Conservation (phyloP, 2,888 invertebrate genomes). For the Eilema caniola region DNA sequence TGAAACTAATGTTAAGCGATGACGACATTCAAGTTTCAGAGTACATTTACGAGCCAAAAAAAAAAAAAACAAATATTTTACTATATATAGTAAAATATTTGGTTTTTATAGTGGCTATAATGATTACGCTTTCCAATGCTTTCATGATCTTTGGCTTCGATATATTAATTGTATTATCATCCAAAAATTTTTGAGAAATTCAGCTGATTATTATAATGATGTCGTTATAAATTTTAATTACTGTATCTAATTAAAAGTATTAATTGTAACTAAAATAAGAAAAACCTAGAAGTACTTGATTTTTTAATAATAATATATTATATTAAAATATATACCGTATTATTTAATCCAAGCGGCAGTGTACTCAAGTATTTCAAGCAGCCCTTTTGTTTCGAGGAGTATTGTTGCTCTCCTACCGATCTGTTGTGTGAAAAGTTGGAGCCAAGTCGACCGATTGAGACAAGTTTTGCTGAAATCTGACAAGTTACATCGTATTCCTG, state of each 20-base stretch:
- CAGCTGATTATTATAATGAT: background rate
- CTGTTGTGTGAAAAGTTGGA: constrained; percentile 73
- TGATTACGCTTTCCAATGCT: background rate
- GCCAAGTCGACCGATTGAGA: constrained; percentile 72
- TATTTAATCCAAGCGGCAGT: constrained; percentile 65
- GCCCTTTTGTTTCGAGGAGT: constrained; percentile 75
- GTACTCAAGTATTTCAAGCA: constrained; percentile 67
- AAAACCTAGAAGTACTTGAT: background rate
- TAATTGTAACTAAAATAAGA: background rate
- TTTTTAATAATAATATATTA: background rate
- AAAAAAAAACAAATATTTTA: too few species aligned
- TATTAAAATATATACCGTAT: constrained; percentile 29
- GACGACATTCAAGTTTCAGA: constrained; percentile 50
- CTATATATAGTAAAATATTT: too few species aligned
- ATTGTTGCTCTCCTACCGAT: constrained; percentile 76
- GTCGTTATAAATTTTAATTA: background rate
- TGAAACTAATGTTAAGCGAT: constrained; percentile 63
- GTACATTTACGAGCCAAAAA: constrained; percentile 53
- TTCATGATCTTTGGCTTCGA: background rate
- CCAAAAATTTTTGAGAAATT: background rate
- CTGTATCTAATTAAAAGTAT: background rate
- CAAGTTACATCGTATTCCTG: constrained; percentile 78
- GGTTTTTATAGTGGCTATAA: too few species aligned
- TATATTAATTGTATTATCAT: background rate
- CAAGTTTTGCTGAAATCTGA: constrained; percentile 76